phyloP scores from a whole-genome alignment of 64 coral and sea anemone species.

The Trachythela sp. region DNA sequence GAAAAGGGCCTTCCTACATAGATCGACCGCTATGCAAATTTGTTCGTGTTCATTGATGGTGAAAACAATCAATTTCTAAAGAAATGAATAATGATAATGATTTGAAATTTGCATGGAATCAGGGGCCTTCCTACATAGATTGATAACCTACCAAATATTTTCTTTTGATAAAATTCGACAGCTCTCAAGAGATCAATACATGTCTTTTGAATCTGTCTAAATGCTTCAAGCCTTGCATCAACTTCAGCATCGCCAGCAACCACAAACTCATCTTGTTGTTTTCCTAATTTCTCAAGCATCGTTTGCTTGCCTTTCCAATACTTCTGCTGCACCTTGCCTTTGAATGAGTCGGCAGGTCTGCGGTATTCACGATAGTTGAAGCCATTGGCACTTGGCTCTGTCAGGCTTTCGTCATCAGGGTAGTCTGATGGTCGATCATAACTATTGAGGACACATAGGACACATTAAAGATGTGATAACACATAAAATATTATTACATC shows the following conservation, averaged over 20 bases:
- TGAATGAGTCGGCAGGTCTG: slow-evolving; percentile 58
- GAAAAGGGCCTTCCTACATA: no score
- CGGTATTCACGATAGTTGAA: slow-evolving; percentile 78
- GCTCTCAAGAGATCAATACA: slow-evolving; percentile 90
- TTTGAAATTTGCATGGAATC: no score
- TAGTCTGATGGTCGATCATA: slow-evolving; percentile 19
- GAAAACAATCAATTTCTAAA: no score
- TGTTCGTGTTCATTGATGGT: no score
- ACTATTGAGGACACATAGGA: background rate
- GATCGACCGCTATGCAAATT: no score
- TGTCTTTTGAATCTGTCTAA: slow-evolving; percentile 88
- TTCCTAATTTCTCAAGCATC: slow-evolving; percentile 83
- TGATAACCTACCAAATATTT: slow-evolving; percentile 84
- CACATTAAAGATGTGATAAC: background rate
- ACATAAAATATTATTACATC: no score
- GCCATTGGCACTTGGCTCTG: slow-evolving; percentile 48
- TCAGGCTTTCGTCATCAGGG: slow-evolving; percentile 38
- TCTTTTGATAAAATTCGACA: slow-evolving; percentile 96
- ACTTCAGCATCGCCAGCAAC: slow-evolving; percentile 97
- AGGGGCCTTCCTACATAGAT: background rate
- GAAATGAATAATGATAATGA: no score
- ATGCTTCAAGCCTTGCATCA: slow-evolving; percentile 84
- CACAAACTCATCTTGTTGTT: slow-evolving; percentile 87
- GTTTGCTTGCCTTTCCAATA: slow-evolving; percentile 94
- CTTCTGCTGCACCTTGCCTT: slow-evolving; percentile 89